These are phyloP conservation scores for Macrobrachium nipponense DNA, from an alignment of 1,140 invertebrate species.

Conservation along the genomic window DNA sequence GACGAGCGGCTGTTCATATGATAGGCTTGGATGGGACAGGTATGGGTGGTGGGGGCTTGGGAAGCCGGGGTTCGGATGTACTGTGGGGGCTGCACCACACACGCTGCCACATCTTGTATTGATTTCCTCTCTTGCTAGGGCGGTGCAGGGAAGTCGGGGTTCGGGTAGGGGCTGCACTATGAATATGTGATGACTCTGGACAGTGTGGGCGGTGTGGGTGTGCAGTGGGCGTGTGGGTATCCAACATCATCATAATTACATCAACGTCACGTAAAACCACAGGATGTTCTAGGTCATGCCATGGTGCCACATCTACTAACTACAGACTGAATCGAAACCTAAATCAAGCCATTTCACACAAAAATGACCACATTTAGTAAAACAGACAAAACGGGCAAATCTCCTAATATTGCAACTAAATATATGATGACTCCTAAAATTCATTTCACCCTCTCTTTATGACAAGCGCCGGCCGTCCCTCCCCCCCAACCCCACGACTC, in stretches of 20 bases:
- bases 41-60: constrained; percentile 20
- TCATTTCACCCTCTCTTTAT: background rate
- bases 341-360: background rate
- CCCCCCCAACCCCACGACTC: background rate
- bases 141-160: constrained; percentile 30
- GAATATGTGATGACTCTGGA: constrained; percentile 60
- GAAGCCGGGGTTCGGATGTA: background rate
- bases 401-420: constrained; percentile 10
- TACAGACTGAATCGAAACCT: background rate
- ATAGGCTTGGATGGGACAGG: constrained; percentile 40
- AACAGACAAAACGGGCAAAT: constrained; percentile 13
- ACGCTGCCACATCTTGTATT: constrained; percentile 56
- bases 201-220: constrained; percentile 35
- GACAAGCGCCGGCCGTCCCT: background rate
- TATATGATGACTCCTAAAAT: background rate
- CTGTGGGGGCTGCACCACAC: background rate
- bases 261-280: constrained; percentile 22
- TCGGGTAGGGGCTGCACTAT: constrained; percentile 36
- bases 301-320: constrained; percentile 28
- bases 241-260: background rate
- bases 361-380: constrained; percentile 22
- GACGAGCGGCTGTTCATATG: background rate
- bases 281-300: constrained; percentile 47
- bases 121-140: constrained; percentile 45
- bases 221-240: constrained; percentile 31